Conservation (phyloP, 2,113 vertebrate species). For the Psittacus erithacus region DNA sequence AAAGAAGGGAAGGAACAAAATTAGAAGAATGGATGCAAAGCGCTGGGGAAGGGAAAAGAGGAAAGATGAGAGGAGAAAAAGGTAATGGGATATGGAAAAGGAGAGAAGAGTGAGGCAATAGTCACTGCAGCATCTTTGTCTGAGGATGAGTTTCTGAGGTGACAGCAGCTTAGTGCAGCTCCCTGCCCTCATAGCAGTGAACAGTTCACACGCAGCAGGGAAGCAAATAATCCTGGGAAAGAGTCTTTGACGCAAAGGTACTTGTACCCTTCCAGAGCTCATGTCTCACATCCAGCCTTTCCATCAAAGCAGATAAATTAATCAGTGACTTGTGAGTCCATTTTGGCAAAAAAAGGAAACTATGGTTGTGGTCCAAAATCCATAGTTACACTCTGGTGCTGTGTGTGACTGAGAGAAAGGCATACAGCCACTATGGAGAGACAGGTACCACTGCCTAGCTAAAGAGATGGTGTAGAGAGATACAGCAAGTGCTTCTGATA, state of each 20-base stretch:
- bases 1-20: background rate
- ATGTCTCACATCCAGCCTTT: background rate
- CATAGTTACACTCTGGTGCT: background rate
- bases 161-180: background rate
- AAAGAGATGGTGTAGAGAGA: background rate
- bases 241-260: conserved; percentile 3
- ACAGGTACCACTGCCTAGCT: background rate
- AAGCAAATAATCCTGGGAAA: background rate
- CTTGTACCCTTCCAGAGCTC: background rate
- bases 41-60: background rate
- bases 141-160: conserved; percentile 9
- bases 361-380: background rate
- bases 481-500: background rate
- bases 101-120: background rate
- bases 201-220: background rate
- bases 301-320: conserved; percentile 6
- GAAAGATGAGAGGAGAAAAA: background rate
- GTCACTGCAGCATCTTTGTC: background rate
- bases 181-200: background rate
- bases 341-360: background rate
- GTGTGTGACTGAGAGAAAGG: background rate
- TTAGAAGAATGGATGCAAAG: background rate
- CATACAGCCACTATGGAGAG: background rate
- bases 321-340: background rate
- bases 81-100: background rate